Percentiles rank a stretch among this genome's conserved stretches.
These are phyloP conservation scores for Mixornis gularis DNA, from an alignment of 2,113 vertebrate species.

Conservation along the genomic window DNA sequence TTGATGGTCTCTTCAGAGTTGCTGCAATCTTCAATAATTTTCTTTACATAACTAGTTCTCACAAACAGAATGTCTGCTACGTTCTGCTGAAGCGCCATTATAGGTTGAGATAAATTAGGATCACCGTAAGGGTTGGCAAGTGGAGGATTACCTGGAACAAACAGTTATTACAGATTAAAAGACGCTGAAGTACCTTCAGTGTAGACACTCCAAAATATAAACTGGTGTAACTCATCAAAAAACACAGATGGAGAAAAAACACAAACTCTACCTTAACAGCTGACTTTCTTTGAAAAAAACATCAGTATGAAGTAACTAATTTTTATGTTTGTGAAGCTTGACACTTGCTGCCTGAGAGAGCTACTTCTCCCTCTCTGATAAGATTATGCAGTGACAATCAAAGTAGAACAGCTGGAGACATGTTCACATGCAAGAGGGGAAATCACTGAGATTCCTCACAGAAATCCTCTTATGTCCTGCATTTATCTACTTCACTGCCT, in stretches of 20 bases:
- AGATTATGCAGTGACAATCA: not conserved
- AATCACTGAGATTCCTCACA: not conserved
- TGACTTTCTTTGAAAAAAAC: not conserved
- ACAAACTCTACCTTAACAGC: not conserved
- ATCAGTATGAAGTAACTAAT: not conserved
- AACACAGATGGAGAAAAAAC: not conserved
- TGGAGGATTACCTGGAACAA: slow-evolving; percentile 89
- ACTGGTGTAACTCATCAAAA: not conserved
- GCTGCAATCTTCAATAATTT: slow-evolving; percentile 99
- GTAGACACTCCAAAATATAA: not conserved
- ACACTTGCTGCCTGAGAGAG: not conserved
- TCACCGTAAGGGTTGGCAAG: slow-evolving; percentile 96
- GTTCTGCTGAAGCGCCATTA: slow-evolving; percentile 96
- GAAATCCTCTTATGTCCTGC: not conserved
- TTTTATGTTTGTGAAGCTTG: not conserved
- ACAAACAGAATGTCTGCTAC: slow-evolving; percentile 98
- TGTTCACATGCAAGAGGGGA: not conserved
- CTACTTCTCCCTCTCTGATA: not conserved
- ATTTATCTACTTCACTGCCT: not conserved
- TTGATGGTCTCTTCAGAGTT: slow-evolving; percentile 98
- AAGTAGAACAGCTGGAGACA: not conserved
- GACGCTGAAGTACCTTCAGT: not conserved
- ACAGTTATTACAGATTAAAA: slow-evolving; percentile 53
- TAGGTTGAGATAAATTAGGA: slow-evolving; percentile 91
- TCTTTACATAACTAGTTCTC: slow-evolving; percentile 98